These are phyloP conservation scores for Tenthredo amoena DNA, from an alignment of 2,888 invertebrate genomes.

Conservation along the genomic window DNA sequence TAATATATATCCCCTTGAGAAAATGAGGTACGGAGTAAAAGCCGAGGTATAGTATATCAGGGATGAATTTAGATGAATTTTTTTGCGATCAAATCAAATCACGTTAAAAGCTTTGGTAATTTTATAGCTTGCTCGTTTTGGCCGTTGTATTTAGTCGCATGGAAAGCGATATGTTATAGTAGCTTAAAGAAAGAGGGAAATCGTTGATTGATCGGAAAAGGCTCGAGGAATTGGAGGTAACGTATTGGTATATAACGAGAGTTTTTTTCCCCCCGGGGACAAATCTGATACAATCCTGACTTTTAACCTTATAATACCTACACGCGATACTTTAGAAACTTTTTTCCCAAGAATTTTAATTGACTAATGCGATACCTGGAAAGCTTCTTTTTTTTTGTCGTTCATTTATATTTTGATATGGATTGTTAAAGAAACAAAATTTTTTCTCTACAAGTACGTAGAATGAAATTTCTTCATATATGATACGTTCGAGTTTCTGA, in stretches of 20 bases:
- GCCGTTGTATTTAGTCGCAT: neutral
- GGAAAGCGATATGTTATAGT: neutral
- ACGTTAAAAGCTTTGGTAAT: constrained; percentile 27
- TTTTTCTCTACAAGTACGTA: too few species aligned
- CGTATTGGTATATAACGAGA: neutral
- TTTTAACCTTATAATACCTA: neutral
- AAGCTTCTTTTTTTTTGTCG: neutral
- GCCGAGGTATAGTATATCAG: neutral
- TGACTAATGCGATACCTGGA: too few species aligned
- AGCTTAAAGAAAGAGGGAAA: neutral
- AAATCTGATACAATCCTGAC: neutral
- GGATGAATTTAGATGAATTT: neutral
- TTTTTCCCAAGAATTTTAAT: too few species aligned
- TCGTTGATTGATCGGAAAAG: neutral
- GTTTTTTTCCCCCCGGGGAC: neutral
- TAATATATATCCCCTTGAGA: neutral
- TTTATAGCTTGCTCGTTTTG: neutral
- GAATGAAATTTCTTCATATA: too few species aligned
- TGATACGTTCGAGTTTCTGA: neutral
- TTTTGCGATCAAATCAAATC: constrained; percentile 32
- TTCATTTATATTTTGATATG: neutral
- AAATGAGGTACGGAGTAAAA: neutral
- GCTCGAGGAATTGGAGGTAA: neutral
- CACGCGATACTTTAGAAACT: too few species aligned
- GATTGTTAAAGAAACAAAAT: too few species aligned